phyloP scores from a whole-genome alignment of 2,797 vertebrate species.

The Mallotus villosus region DNA sequence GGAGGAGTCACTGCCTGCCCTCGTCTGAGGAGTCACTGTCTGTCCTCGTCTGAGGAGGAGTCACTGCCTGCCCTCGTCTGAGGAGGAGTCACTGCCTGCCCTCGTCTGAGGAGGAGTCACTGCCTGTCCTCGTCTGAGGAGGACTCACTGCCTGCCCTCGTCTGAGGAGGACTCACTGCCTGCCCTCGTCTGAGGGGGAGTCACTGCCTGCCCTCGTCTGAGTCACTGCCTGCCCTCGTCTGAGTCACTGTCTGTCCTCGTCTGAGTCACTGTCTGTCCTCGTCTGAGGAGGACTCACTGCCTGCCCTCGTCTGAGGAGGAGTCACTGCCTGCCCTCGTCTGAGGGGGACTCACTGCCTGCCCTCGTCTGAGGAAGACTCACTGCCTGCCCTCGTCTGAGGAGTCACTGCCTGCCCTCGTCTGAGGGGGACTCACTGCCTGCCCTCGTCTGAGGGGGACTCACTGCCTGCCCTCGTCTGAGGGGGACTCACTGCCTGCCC shows the following conservation, averaged over 20 bases:
- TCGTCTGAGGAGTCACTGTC: not conserved
- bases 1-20: not conserved
- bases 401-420: not conserved
- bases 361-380: too few relatives aligned
- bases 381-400: not conserved
- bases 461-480: not conserved
- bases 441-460: too few relatives aligned
- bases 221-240: not conserved
- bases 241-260: too few relatives aligned
- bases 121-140: not conserved
- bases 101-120: too few relatives aligned
- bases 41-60: constrained; percentile 14
- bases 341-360: too few relatives aligned
- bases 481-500: not conserved
- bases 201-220: not conserved
- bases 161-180: too few relatives aligned
- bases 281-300: too few relatives aligned
- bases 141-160: not conserved
- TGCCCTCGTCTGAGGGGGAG: constrained; percentile 15
- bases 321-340: not conserved
- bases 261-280: not conserved
- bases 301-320: constrained; percentile 12
- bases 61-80: not conserved
- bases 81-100: not conserved
- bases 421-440: too few relatives aligned